phyloP scores from a whole-genome alignment of 2,888 invertebrate genomes.

The Cephus spinipes region DNA sequence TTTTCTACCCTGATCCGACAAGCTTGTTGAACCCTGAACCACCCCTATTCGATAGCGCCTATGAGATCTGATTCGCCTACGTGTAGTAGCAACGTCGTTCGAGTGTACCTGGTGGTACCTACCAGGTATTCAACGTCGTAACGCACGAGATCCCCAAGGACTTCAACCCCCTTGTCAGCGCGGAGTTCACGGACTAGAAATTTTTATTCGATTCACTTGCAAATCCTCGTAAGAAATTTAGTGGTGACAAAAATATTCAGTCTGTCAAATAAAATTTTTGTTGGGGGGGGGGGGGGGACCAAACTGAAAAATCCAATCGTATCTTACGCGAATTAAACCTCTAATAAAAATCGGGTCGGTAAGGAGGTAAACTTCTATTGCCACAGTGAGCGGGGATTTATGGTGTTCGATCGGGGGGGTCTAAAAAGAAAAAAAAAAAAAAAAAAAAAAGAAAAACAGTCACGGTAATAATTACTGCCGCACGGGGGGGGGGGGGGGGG shows the following conservation, averaged over 20 bases:
- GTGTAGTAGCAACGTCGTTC: not conserved
- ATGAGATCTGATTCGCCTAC: not conserved
- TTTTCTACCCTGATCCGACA: not conserved
- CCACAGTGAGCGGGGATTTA: not conserved
- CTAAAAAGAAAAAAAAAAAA: no score
- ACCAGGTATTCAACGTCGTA: not conserved
- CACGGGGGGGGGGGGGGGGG: not conserved
- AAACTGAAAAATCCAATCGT: not conserved
- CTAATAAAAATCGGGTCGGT: no score
- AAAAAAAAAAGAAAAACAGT: not conserved
- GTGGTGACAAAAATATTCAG: not conserved
- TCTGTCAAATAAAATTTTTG: no score
- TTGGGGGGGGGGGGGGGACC: no score
- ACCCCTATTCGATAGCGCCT: not conserved
- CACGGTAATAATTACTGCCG: not conserved
- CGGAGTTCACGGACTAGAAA: not conserved
- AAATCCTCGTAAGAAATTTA: not conserved
- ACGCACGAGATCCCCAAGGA: not conserved
- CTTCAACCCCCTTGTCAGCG: not conserved
- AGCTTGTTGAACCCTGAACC: not conserved
- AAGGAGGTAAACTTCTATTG: not conserved
- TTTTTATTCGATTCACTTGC: not conserved
- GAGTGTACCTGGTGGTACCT: not conserved
- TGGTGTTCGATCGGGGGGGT: not conserved
- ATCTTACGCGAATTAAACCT: not conserved